Evolutionary conservation across 2,113 vertebrate genomes (phyloP).

Genomic region (Myrmecophaga tridactyla): DNA sequence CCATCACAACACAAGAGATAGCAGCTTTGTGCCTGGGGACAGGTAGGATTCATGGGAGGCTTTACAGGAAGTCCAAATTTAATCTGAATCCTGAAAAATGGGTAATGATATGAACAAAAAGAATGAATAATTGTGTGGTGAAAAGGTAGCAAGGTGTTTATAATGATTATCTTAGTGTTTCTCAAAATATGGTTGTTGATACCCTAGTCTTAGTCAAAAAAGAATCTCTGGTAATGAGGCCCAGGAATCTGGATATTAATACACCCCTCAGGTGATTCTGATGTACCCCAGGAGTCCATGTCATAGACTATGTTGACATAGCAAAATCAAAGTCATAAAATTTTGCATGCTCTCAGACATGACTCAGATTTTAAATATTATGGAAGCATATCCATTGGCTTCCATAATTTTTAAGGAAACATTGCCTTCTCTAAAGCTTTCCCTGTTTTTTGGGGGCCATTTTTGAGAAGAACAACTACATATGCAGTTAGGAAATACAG

Average conservation of each 20-base stretch:
- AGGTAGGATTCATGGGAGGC: neutral
- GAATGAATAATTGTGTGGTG: neutral
- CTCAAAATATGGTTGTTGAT: neutral
- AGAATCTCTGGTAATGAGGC: neutral
- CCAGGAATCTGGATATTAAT: neutral
- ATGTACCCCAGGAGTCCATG: neutral
- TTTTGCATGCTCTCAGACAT: neutral
- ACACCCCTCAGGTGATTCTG: neutral
- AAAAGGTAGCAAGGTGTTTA: neutral
- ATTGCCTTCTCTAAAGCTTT: neutral
- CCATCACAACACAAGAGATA: neutral
- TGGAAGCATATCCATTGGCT: neutral
- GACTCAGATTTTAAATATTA: neutral
- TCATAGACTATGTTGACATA: neutral
- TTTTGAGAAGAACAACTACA: neutral
- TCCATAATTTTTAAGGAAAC: conserved; percentile 14
- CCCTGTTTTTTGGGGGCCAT: neutral
- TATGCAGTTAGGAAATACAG: neutral
- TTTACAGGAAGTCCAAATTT: neutral
- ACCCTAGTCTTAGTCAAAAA: neutral
- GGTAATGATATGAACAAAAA: neutral
- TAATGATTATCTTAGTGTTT: neutral
- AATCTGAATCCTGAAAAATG: neutral
- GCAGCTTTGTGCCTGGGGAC: neutral
- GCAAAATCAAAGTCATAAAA: neutral